Percentiles rank a stretch among this genome's conserved stretches.
These are phyloP conservation scores for Antechinus flavipes DNA, from an alignment of 2,113 vertebrate genomes.

Conservation along the genomic window DNA sequence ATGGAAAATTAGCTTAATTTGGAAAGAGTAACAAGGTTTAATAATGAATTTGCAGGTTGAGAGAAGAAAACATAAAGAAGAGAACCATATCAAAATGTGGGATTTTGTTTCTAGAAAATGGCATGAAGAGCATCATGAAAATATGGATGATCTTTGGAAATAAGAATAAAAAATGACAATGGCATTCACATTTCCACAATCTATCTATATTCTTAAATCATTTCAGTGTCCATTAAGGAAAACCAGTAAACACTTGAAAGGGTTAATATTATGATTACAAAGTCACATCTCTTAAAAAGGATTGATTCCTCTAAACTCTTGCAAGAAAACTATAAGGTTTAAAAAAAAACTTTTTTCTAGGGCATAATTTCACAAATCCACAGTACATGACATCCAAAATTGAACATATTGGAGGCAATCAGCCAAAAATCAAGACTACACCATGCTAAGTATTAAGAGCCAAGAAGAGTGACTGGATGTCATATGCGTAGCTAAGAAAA, in stretches of 20 bases:
- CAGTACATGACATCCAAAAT: conserved; percentile 75
- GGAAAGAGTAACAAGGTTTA: neutral
- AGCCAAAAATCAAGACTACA: conserved; percentile 79
- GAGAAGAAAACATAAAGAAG: neutral
- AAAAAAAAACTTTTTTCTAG: conserved; percentile 34
- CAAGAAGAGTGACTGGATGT: conserved; percentile 76
- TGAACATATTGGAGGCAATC: conserved; percentile 77
- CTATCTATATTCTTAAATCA: neutral
- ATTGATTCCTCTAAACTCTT: conserved; percentile 53
- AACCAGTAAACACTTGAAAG: neutral
- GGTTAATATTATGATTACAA: conserved; percentile 37
- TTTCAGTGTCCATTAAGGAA: neutral
- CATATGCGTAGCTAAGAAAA: conserved; percentile 76
- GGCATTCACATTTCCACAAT: neutral
- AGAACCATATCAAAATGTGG: neutral
- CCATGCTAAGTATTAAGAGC: conserved; percentile 78
- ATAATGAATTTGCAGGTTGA: neutral
- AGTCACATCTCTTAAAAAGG: conserved; percentile 18
- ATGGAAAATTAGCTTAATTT: neutral
- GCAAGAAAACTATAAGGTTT: conserved; percentile 72
- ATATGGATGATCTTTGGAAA: neutral
- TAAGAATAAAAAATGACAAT: conserved; percentile 24
- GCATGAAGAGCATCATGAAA: neutral
- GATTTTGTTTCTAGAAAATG: neutral
- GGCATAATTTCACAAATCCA: conserved; percentile 74